Base-by-base conservation (phyloP, 1,140 invertebrate genomes). In the Achroia grisella region DNA sequence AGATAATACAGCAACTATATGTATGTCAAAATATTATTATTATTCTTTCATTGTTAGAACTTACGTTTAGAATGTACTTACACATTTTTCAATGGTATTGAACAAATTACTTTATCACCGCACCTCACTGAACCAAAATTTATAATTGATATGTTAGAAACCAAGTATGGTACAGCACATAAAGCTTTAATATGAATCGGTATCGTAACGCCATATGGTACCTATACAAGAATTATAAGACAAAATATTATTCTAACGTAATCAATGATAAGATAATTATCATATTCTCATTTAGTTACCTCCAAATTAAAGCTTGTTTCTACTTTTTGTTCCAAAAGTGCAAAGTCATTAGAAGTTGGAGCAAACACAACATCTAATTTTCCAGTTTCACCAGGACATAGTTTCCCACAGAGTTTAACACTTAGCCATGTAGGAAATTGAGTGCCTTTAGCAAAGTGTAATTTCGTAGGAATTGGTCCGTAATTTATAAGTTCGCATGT, bases 21-120 rank as follows among this genome's bases (percentile, higher is more conserved):
- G n/a, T n/a, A n/a, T n/a, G n/a, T n/a, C n/a, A n/a, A n/a, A n/a
- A n/a, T n/a, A n/a, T n/a, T n/a, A n/a, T n/a, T n/a, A n/a, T 10
- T 32, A 36, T 2, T 28, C 28, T 10, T 32, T 33, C 13, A 41
- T 29, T 43, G 33, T 17, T 43, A 33, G 8, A 34, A 6, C n/a
- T 5, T 36, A 35, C 23, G 27, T 12, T 45, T 6, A n/a, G 17
- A n/a, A 23, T 2, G 42, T 39, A 72, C 76, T 70, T 62, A 85
- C 81, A 85, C 61, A 53, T 85, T 85, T 69, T 74, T 85, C 6
- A 85, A 43, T n/a, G 81, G 73, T 46, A 85, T 75, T 1, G 68
- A 70, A 39, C 42, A 63, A 12, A 76, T 54, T 15, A 80, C 61
- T 72, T 85, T 82, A 48, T 85, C 65, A 0, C 81, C 81, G 50